A percentile compares a stretch with the other conserved stretches of the same genome.
Conservation (phyloP, 1,140 invertebrate genomes). For the Parapsyche elsis region DNA sequence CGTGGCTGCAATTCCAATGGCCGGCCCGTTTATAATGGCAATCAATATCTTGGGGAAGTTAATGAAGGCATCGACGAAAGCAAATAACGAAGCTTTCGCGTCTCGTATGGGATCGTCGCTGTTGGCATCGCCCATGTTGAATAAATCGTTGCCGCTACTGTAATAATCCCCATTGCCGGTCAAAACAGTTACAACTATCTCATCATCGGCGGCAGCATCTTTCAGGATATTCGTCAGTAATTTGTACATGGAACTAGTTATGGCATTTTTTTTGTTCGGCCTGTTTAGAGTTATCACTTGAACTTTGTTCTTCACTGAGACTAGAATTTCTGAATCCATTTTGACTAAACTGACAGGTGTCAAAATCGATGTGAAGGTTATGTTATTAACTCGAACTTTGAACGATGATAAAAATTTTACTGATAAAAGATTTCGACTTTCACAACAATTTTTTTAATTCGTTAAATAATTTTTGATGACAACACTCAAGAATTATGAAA, state of each 20-base stretch:
- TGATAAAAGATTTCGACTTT: too few species aligned
- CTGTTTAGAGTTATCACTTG: slow-evolving; percentile 77
- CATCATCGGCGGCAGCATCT: slow-evolving; percentile 74
- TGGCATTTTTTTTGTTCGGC: slow-evolving; percentile 82
- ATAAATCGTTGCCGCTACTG: slow-evolving; percentile 90
- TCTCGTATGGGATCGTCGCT: slow-evolving; percentile 55
- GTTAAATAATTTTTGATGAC: too few species aligned
- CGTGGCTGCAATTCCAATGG: slow-evolving; percentile 91
- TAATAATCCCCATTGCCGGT: slow-evolving; percentile 85
- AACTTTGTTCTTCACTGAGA: slow-evolving; percentile 59
- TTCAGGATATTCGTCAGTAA: slow-evolving; percentile 73
- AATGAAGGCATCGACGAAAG: slow-evolving; percentile 84
- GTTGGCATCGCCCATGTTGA: slow-evolving; percentile 41
- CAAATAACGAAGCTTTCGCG: slow-evolving; percentile 63
- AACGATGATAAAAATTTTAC: too few species aligned
- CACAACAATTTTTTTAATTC: too few species aligned
- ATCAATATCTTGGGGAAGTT: slow-evolving; percentile 90
- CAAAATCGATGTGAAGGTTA: too few species aligned
- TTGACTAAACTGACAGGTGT: neutral
- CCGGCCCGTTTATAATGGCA: slow-evolving; percentile 91
- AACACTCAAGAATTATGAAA: too few species aligned
- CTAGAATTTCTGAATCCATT: slow-evolving; percentile 56
- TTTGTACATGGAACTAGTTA: slow-evolving; percentile 78
- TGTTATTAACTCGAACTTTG: too few species aligned
- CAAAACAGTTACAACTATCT: slow-evolving; percentile 73